Evolutionary conservation across 2,113 vertebrate genomes (phyloP).

Genomic region (Ardeotis arabs): DNA sequence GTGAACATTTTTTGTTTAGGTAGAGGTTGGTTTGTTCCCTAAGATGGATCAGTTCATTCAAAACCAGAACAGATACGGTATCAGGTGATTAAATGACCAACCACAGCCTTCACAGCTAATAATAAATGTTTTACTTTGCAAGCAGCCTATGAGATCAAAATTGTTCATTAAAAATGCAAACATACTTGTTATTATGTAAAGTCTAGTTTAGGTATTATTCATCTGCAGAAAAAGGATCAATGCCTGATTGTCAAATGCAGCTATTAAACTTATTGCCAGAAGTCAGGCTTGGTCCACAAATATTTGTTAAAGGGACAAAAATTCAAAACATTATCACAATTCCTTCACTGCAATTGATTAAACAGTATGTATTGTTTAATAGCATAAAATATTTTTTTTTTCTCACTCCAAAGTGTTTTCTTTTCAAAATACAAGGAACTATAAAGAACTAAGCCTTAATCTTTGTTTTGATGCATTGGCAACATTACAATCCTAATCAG

Average conservation of each 20-base stretch:
- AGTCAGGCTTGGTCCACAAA: neutral
- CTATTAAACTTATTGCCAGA: neutral
- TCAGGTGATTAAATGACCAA: neutral
- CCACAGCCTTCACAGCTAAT: neutral
- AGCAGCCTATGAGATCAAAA: neutral
- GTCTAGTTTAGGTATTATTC: neutral
- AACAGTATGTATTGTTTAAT: neutral
- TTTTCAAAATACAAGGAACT: neutral
- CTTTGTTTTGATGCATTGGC: neutral
- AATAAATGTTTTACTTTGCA: neutral
- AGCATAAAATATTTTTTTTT: neutral
- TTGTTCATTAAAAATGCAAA: slow-evolving; percentile 14
- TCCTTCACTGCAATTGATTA: neutral
- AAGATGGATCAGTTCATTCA: neutral
- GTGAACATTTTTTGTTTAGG: neutral
- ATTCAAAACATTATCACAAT: neutral
- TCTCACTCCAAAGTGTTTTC: neutral
- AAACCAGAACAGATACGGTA: neutral
- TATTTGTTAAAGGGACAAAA: neutral
- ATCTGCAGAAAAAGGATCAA: neutral
- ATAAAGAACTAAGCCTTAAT: neutral
- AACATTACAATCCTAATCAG: neutral
- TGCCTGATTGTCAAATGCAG: neutral
- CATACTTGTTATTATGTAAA: neutral
- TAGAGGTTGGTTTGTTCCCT: neutral